Evolutionary conservation across 2,888 invertebrate species (phyloP), one percentile per base, ranked within the genome.

Genomic region (Drosophila paranaensis): DNA sequence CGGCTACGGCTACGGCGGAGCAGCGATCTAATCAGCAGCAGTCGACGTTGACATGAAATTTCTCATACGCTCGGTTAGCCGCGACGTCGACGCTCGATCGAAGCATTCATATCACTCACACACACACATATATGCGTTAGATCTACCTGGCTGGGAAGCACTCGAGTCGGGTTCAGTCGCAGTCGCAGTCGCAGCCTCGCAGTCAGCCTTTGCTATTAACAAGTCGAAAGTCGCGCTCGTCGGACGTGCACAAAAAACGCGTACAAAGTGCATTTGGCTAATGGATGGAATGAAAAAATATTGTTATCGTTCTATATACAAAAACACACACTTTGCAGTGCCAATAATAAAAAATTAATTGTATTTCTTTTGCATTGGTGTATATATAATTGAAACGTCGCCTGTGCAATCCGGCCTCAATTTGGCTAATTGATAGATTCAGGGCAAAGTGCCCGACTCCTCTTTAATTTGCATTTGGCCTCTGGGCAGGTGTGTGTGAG

Each of bases 21-120:
- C 81, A 70, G 71, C 86, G 84, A 84, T 84, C 87, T 84, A 87
- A 84, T 84, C 87, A 87, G 74, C 84, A 81, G 75, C 79, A 77
- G 67, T 80, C 74, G 62, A 70, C 75, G 63, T 63, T 65, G 74
- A 82, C 81, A 79, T 79, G 71, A 79, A 79, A 74, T 84, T 86
- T 88, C 86, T 86, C 86, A 88, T 88, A 87, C 86, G 86, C 88
- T 85, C 88, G 81, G 86, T 82, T 88, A 81, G 88, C 77, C 77
- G 80, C 81, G 74, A 70, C 77, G 71, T 69, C 78, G 81, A 65
- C 82, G 82, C 77, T 77, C 77, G 80, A 85, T 87, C 78, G 77
- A 74, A 72, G 67, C 76, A 71, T 69, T 75, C 73, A 60, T 75
- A 77, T 71, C 75, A 77, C 71, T 69, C 58, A 27, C 27, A 3